Percentiles rank a stretch among this genome's conserved stretches.
Conservation (phyloP, 23 tunicate species). For the Halocynthia roretzi region DNA sequence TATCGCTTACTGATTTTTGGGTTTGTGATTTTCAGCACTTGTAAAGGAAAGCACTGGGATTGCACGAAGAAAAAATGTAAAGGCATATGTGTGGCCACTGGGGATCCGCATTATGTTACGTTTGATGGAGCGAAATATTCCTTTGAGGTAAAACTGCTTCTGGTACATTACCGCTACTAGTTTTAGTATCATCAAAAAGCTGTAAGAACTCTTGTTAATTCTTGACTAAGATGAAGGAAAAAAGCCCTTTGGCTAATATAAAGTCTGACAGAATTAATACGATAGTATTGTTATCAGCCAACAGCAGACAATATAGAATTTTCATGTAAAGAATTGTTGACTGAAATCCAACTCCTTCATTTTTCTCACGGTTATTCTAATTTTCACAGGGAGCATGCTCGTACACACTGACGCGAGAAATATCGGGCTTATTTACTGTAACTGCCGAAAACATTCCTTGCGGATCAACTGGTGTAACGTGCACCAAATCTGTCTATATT, state of each 20-base stretch:
- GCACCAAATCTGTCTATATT: conserved; percentile 70
- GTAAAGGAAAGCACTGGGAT: conserved; percentile 41
- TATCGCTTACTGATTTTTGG: neutral
- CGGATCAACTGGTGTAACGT: conserved; percentile 53
- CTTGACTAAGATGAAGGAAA: too few relatives aligned
- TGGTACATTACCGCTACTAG: too few relatives aligned
- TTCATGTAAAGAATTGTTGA: neutral
- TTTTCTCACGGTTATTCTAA: neutral
- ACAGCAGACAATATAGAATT: neutral
- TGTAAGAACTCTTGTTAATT: too few relatives aligned
- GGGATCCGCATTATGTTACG: conserved; percentile 74
- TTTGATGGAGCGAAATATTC: conserved; percentile 76
- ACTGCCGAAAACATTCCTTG: conserved; percentile 67
- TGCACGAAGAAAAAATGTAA: conserved; percentile 65
- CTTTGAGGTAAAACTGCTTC: conserved; percentile 37
- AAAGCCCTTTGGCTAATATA: too few relatives aligned
- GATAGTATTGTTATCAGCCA: neutral
- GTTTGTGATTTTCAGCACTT: conserved; percentile 45
- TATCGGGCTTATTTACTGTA: conserved; percentile 38
- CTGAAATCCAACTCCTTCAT: neutral
- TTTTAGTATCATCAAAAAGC: too few relatives aligned
- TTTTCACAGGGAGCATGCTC: conserved; percentile 46
- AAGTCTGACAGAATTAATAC: neutral
- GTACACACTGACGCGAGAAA: conserved; percentile 31
- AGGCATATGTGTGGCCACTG: conserved; percentile 46